phyloP scores from a whole-genome alignment of 1,140 invertebrate species.

The Spodoptera litura region DNA sequence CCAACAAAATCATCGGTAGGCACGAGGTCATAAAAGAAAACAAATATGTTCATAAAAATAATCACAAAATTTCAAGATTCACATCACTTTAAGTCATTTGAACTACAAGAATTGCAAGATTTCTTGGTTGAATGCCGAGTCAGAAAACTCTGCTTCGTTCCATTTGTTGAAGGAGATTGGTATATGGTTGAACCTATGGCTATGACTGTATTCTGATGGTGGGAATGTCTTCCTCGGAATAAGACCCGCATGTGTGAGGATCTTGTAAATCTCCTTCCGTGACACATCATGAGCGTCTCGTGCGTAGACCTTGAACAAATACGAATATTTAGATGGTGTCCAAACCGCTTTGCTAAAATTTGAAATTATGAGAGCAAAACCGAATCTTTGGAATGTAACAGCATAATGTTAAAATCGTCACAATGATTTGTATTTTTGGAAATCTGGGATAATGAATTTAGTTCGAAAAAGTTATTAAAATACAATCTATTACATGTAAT shows the following conservation, averaged over 20 bases:
- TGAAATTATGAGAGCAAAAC: no score
- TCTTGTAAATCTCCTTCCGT: slow-evolving; percentile 87
- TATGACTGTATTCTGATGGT: slow-evolving; percentile 40
- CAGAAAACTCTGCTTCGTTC: slow-evolving; percentile 53
- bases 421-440: no score
- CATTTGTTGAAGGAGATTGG: slow-evolving; percentile 37
- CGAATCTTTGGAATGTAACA: no score
- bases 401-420: no score
- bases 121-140: slow-evolving; percentile 62
- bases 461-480: no score
- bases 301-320: slow-evolving; percentile 80
- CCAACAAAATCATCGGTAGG: slow-evolving; percentile 22
- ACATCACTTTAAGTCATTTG: neutral
- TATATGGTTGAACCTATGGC: slow-evolving; percentile 39
- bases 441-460: no score
- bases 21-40: neutral
- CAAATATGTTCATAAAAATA: neutral
- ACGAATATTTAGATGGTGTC: slow-evolving; percentile 8
- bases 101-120: slow-evolving; percentile 70
- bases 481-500: no score
- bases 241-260: slow-evolving; percentile 87
- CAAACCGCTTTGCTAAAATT: slow-evolving; percentile 3
- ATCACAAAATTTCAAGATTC: neutral
- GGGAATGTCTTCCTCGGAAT: slow-evolving; percentile 70
- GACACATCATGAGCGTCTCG: slow-evolving; percentile 87